Evolutionary conservation across 2,888 invertebrate species (phyloP).

Genomic region (Halictus quadricinctus): DNA sequence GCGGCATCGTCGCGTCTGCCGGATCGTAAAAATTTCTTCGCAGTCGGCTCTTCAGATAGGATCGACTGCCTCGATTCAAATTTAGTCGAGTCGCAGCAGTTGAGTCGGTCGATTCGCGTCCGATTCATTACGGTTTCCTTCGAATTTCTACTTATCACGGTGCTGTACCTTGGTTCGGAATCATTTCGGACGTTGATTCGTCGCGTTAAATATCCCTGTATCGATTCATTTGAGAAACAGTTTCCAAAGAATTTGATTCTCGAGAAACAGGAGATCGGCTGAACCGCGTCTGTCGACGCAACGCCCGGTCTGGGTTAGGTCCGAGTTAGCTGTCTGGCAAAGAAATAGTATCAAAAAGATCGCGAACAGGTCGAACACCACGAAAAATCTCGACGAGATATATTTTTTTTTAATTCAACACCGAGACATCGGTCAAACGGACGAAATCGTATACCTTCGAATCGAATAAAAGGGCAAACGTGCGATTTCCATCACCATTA

Average conservation of each 20-base stretch:
- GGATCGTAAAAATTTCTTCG: slow-evolving; percentile 27
- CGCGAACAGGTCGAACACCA: neutral
- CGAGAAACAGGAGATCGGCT: neutral
- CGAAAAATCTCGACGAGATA: neutral
- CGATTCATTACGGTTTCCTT: neutral
- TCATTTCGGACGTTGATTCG: neutral
- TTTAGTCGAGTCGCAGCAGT: slow-evolving; percentile 26
- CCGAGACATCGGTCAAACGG: neutral
- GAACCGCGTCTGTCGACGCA: neutral
- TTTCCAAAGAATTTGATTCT: neutral
- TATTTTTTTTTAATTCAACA: neutral
- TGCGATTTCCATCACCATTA: slow-evolving; percentile 1
- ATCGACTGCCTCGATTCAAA: slow-evolving; percentile 26
- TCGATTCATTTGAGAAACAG: neutral
- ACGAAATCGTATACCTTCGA: neutral
- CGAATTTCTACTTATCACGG: neutral
- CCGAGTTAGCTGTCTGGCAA: neutral
- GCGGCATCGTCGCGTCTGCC: slow-evolving; percentile 43
- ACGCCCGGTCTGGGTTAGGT: slow-evolving; percentile 8
- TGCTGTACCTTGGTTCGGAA: neutral
- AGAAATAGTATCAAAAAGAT: neutral
- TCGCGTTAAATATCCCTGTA: neutral
- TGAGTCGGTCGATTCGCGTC: slow-evolving; percentile 1
- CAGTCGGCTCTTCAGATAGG: slow-evolving; percentile 11
- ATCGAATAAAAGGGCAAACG: neutral